Evolutionary conservation across 2,888 invertebrate genomes (phyloP).

Genomic region (Liposcelis brunnea): DNA sequence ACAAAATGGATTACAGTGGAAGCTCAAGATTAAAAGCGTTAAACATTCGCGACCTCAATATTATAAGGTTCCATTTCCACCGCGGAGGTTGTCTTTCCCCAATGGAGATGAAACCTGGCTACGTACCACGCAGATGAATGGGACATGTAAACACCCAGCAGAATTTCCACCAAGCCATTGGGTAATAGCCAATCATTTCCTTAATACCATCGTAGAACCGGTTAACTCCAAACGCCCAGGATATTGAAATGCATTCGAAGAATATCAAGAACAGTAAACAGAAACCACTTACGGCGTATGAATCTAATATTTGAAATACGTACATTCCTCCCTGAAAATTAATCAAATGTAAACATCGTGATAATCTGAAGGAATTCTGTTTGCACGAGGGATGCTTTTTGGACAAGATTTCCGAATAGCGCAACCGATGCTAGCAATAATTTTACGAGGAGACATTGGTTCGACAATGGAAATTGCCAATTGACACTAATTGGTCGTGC

Average conservation of each 20-base stretch:
- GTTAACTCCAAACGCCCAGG: conserved; percentile 94
- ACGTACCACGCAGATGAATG: conserved; percentile 74
- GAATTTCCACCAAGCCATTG: conserved; percentile 94
- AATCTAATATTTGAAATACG: conserved; percentile 95
- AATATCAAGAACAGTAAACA: conserved; percentile 92
- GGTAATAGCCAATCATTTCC: conserved; percentile 99
- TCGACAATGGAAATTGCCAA: no score
- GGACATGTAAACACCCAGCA: conserved; percentile 95
- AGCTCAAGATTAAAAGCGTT: background rate
- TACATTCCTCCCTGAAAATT: conserved; percentile 86
- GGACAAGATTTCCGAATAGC: no score
- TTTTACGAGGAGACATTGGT: no score
- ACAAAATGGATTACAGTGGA: conserved; percentile 3
- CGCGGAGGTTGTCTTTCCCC: no score
- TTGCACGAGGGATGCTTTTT: no score
- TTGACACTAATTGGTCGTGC: no score
- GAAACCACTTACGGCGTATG: conserved; percentile 97
- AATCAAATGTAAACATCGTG: no score
- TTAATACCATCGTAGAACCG: conserved; percentile 93
- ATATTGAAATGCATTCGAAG: conserved; percentile 96
- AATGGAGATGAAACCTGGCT: no score
- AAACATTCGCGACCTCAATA: no score
- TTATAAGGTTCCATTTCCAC: no score
- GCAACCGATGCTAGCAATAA: no score
- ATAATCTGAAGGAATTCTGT: no score